These are phyloP conservation scores for Orius laevigatus DNA, from an alignment of 1,140 invertebrate genomes.

Conservation along the genomic window DNA sequence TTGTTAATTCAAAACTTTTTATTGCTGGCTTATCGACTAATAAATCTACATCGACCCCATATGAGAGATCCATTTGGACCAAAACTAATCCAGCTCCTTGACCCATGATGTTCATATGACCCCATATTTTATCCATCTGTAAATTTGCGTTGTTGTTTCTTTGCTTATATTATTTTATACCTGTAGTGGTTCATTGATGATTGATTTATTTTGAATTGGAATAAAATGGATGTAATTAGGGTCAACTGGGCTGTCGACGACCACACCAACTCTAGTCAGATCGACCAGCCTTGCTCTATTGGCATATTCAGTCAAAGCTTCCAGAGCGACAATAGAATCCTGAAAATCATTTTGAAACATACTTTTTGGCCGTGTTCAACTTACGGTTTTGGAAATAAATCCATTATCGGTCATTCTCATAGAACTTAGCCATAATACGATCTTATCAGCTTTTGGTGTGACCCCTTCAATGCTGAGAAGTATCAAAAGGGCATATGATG, in stretches of 20 bases:
- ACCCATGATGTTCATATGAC: constrained; percentile 34
- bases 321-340: constrained; percentile 40
- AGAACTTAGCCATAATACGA: constrained; percentile 40
- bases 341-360: constrained; percentile 21
- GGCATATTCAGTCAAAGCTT: constrained; percentile 40
- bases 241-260: constrained; percentile 29
- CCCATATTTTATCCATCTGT: constrained; percentile 35
- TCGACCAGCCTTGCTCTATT: constrained; percentile 37
- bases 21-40: constrained; percentile 31
- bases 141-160: constrained; percentile 8
- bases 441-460: constrained; percentile 27
- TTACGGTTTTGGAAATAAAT: constrained; percentile 39
- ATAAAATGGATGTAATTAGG: constrained; percentile 21
- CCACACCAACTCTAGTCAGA: constrained; percentile 35
- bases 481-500: constrained; percentile 39
- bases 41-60: constrained; percentile 36
- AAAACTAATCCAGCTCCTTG: constrained; percentile 39
- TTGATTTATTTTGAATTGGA: constrained; percentile 21
- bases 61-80: constrained; percentile 36
- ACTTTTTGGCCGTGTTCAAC: too few relatives aligned
- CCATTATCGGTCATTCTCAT: constrained; percentile 37
- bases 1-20: constrained; percentile 30
- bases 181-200: background rate
- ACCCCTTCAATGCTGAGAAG: constrained; percentile 31
- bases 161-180: background rate